Evolutionary conservation across 2,888 invertebrate genomes (phyloP).

Genomic region (Serripes groenlandicus): DNA sequence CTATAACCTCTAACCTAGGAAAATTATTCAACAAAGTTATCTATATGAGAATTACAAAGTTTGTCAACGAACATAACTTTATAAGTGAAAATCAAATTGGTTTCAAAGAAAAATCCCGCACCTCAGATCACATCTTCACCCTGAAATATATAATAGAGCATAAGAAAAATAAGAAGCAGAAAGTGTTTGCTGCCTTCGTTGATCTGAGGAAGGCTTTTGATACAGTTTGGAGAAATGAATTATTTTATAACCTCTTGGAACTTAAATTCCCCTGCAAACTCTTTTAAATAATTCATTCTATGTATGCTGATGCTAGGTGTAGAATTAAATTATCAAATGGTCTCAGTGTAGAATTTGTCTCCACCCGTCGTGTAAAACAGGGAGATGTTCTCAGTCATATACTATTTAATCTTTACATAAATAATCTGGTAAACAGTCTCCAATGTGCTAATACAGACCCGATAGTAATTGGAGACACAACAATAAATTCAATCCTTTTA

Average conservation of each 20-base stretch:
- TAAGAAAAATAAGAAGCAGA: conserved; percentile 18
- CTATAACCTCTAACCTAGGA: conserved; percentile 23
- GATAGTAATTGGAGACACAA: background rate
- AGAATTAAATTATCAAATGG: conserved; percentile 34
- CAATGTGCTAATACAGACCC: background rate
- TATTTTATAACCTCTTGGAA: conserved; percentile 23
- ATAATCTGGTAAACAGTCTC: conserved; percentile 13
- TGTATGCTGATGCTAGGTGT: conserved; percentile 25
- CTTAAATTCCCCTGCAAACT: conserved; percentile 6
- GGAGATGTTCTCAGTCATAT: conserved; percentile 16
- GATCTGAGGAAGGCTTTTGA: conserved; percentile 53
- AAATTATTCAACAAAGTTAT: conserved; percentile 43
- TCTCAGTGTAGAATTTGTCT: background rate
- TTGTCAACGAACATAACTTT: conserved; percentile 18
- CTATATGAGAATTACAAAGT: conserved; percentile 15
- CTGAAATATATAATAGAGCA: conserved; percentile 41
- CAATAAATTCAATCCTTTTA: conserved; percentile 10
- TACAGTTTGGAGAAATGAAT: conserved; percentile 39
- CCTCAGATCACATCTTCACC: conserved; percentile 37
- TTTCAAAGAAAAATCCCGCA: conserved; percentile 32
- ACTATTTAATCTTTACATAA: conserved; percentile 32
- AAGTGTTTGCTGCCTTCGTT: conserved; percentile 41
- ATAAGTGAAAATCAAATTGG: conserved; percentile 38
- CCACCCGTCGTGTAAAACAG: conserved; percentile 8
- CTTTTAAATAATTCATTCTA: conserved; percentile 27